Base-by-base conservation (phyloP, 1,140 invertebrate genomes). In the Hyphantria cunea region DNA sequence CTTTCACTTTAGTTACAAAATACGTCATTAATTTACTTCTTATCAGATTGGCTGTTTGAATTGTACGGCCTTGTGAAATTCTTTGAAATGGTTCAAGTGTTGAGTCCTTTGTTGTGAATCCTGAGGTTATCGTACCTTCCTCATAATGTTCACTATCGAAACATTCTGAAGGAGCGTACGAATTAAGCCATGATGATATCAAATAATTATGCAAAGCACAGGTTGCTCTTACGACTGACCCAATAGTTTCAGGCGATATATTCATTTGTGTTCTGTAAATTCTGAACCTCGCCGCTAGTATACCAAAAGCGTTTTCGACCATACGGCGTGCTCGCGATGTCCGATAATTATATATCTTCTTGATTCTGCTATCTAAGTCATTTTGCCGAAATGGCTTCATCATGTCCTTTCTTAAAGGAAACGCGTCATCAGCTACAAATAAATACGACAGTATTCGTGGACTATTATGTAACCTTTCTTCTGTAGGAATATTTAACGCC, bases 341-440 rank as follows among this genome's bases (percentile, higher is more conserved):
- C 9, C 39, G 51, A 25, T 42, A 42, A 54, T 54, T 54, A 32
- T 41, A 53, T 17, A 54, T 42, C 11, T 42, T n/a, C 42, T 42
- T n/a, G 14, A 15, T 11, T 52, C 33, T 52, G 15, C 33, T 39
- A 42, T 17, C 8, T 12, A 54, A 54, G 15, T 54, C 51, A 25
- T 41, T n/a, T 54, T 42, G 14, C 17, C 37, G 15, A 54, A 42
- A 54, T 31, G 51, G 51, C n/a, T n/a, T n/a, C n/a, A n/a, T n/a
- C n/a, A n/a, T n/a, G n/a, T n/a, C n/a, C n/a, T n/a, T n/a, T n/a
- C n/a, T n/a, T n/a, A n/a, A n/a, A n/a, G n/a, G n/a, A n/a, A n/a
- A n/a, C n/a, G n/a, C n/a, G n/a, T 54, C 51, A 42, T 54, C 37
- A 42, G 37, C 37, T 42, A 54, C 39, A 42, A 54, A 54, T 11